phyloP scores from a whole-genome alignment of 2,888 invertebrate genomes.

The Hirtodrosophila duncani region DNA sequence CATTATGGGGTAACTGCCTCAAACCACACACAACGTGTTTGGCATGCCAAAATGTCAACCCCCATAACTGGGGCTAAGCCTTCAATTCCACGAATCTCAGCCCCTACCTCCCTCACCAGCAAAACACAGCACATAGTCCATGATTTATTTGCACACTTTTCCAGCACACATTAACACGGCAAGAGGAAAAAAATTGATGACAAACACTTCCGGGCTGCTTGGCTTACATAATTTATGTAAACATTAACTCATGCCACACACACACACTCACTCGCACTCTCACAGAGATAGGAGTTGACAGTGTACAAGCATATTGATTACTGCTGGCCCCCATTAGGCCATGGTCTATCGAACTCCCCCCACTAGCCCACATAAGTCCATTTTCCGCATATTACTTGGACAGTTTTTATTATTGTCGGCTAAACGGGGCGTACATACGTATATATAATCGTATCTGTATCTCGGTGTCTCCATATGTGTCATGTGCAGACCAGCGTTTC shows the following conservation, averaged over 20 bases:
- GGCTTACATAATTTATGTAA: slow-evolving; percentile 67
- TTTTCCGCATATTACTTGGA: slow-evolving; percentile 45
- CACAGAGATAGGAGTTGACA: slow-evolving; percentile 30
- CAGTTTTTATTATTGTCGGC: slow-evolving; percentile 50
- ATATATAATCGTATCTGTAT: slow-evolving; percentile 3
- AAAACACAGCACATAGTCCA: neutral
- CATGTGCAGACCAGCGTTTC: slow-evolving; percentile 5
- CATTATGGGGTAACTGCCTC: slow-evolving; percentile 19
- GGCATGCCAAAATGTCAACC: slow-evolving; percentile 58
- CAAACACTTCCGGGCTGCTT: slow-evolving; percentile 64
- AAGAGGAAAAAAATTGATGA: slow-evolving; percentile 56
- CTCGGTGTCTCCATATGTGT: too few species aligned
- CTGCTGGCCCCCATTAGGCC: slow-evolving; percentile 36
- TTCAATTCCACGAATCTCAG: neutral
- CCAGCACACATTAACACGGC: slow-evolving; percentile 2
- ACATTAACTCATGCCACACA: slow-evolving; percentile 44
- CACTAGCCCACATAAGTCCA: slow-evolving; percentile 8
- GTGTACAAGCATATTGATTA: slow-evolving; percentile 3
- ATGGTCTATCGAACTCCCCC: neutral
- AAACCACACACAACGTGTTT: slow-evolving; percentile 51
- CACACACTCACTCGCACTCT: slow-evolving; percentile 25
- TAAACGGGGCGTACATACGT: slow-evolving; percentile 55
- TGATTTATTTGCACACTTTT: slow-evolving; percentile 17
- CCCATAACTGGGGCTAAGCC: slow-evolving; percentile 20
- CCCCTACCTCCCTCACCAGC: neutral